Base-by-base conservation (phyloP, 2,888 invertebrate species). In the Graphium colonna region DNA sequence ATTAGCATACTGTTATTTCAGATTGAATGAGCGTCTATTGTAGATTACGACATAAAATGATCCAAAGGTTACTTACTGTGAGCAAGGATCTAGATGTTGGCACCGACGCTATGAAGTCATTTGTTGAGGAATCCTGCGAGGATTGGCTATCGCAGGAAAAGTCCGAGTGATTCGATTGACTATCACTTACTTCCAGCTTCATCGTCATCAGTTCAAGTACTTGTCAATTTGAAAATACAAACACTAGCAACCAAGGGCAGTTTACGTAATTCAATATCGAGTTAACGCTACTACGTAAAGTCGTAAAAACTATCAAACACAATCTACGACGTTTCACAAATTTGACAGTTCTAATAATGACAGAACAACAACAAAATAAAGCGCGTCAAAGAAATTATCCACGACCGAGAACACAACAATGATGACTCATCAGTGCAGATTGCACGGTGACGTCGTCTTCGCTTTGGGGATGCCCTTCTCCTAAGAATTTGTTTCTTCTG, bases 101-200 rank as follows among this genome's bases (percentile, higher is more conserved):
- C 55, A 76, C 69, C 16, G 86, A 69, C 9, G 81, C 78, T 60
- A 77, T 67, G 66, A 77, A 83, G 61, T 89, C 90, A 82, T 86
- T 86, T 75, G 89, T 83, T 60, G 90, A 81, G 21, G 92, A 92
- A 57, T 83, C 91, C 70, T 91, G 91, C 40, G 92, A 92, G 12
- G 90, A 90, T 61, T 91, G 91, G 68, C 91, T 92, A 71, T 92
- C 91, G 74, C 90, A 91, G 59, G 92, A 92, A 63, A 84, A 90
- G 78, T 91, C 92, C 55, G 92, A 92, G 71, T 91, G 91, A 75
- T 92, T 92, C 62, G 92, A 92, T 62, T 91, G 85, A 63, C 84
- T 90, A 73, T 92, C 92, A 79, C 91, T 90, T 55, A 91, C 86
- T 71, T 92, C 92, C 62, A 91, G 82, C 89, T 92, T 92, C 92